These are phyloP conservation scores for Rana temporaria DNA, from an alignment of 2,113 vertebrate genomes.

Conservation along the genomic window DNA sequence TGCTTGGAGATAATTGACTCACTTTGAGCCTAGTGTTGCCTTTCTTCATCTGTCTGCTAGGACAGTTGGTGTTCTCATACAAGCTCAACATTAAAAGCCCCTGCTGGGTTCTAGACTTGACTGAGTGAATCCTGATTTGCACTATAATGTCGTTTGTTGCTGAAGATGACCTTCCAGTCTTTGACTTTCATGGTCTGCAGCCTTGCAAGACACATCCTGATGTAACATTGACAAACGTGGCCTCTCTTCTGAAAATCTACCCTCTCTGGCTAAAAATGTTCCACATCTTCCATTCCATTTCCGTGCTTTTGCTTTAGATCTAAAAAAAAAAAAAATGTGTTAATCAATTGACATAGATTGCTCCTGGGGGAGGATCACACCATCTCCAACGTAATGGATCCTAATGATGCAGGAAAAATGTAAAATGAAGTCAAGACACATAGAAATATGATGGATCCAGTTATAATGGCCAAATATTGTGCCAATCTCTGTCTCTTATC, in stretches of 20 bases:
- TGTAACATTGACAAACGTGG: conserved; percentile 4
- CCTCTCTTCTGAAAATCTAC: not conserved
- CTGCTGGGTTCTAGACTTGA: too few relatives aligned
- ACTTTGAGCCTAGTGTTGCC: too few relatives aligned
- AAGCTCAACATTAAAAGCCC: too few relatives aligned
- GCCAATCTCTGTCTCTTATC: not conserved
- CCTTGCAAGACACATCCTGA: not conserved
- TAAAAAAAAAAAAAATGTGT: conserved; percentile 6
- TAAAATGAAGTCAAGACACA: conserved; percentile 27
- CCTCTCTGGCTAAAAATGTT: not conserved
- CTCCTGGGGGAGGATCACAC: conserved; percentile 13
- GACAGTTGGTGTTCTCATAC: too few relatives aligned
- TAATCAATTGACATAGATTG: conserved; percentile 15
- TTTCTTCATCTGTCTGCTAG: too few relatives aligned
- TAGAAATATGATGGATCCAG: conserved; percentile 31
- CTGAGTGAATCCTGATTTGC: too few relatives aligned
- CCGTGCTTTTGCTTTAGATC: conserved; percentile 11
- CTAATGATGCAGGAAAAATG: conserved; percentile 38
- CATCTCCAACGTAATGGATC: conserved; percentile 23
- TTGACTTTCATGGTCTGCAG: conserved; percentile 30
- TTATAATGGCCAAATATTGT: conserved; percentile 4
- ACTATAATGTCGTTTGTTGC: not conserved
- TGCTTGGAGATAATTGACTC: too few relatives aligned
- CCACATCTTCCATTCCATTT: not conserved
- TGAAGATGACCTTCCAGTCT: not conserved